Base-by-base conservation (phyloP, 1,140 invertebrate species). In the Papilio aristodemus region DNA sequence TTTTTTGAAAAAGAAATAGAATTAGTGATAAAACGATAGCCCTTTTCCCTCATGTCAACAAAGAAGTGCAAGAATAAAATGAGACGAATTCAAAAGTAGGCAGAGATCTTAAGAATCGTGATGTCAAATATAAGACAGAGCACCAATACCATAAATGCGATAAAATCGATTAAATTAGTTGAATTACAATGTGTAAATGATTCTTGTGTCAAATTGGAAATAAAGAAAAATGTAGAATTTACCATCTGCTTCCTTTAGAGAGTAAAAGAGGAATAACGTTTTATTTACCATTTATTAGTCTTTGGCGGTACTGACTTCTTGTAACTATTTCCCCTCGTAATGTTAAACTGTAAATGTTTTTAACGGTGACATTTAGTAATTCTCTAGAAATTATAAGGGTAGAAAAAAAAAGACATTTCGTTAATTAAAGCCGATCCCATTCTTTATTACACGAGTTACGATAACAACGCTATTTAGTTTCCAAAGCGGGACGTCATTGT, bases 401-500 rank as follows among this genome's bases (percentile, higher is more conserved):
- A n/a, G n/a, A n/a, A 4, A 46, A 46, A 46, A 46, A 46, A 46
- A 46, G 10, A 50, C 3, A 22, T 50, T 50, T 22, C 19, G 17
- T 50, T 50, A 10, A 22, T 22, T 9, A 50, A 43, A 43, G 41
- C 41, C 41, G 41, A 22, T 22, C 14, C 43, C 4, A 19, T 43
- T 32, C 2, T 32, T 32, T 32, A 6, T 6, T 2, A 3, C 2
- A 32, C 2, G 39, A n/a, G 13, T 46, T 2, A 14, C 25, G 22
- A 14, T 41, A 43, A 64, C 38, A 64, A 14, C 43, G 38, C n/a
- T n/a, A 41, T 63, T 37, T 62, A 13, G 25, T 32, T 27, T 13
- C 62, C 17, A 46, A 64, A 64, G 27, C 19, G 62, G 62, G 27
- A 22, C 27, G 32, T 64, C 39, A 14, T 46, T 46, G 10, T 63